These are phyloP conservation scores for Syngnathus rostellatus DNA, from an alignment of 2,797 vertebrate species.

Conservation along the genomic window DNA sequence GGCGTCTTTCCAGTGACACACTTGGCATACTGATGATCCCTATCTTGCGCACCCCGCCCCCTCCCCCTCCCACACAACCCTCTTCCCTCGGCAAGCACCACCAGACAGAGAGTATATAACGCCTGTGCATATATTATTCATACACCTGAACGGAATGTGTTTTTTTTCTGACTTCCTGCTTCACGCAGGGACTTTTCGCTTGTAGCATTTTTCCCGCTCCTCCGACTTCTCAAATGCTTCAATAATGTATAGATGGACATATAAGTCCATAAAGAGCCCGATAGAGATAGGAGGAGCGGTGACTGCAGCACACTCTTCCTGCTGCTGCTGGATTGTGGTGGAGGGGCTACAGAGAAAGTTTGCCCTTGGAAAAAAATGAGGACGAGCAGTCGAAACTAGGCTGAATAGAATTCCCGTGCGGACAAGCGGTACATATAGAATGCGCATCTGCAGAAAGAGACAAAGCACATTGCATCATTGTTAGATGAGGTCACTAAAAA, in stretches of 20 bases:
- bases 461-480: neutral
- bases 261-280: neutral
- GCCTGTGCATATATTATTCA: conserved; percentile 57
- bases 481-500: neutral
- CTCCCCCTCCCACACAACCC: neutral
- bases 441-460: neutral
- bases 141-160: conserved; percentile 43
- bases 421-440: neutral
- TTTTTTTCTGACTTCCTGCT: conserved; percentile 42
- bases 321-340: neutral
- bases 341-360: too few relatives aligned
- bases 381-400: conserved; percentile 45
- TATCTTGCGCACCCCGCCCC: conserved; percentile 27
- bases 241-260: conserved; percentile 65
- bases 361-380: conserved; percentile 61
- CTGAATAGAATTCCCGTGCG: conserved; percentile 12
- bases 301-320: neutral
- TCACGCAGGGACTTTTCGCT: conserved; percentile 47
- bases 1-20: conserved; percentile 53
- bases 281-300: conserved; percentile 11
- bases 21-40: conserved; percentile 58
- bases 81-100: conserved; percentile 7
- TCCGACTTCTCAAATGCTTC: conserved; percentile 33
- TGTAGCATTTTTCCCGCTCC: conserved; percentile 33
- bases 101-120: conserved; percentile 27